Evolutionary conservation across 2,113 vertebrate species (phyloP).

Genomic region (Tachuris rubrigastra): DNA sequence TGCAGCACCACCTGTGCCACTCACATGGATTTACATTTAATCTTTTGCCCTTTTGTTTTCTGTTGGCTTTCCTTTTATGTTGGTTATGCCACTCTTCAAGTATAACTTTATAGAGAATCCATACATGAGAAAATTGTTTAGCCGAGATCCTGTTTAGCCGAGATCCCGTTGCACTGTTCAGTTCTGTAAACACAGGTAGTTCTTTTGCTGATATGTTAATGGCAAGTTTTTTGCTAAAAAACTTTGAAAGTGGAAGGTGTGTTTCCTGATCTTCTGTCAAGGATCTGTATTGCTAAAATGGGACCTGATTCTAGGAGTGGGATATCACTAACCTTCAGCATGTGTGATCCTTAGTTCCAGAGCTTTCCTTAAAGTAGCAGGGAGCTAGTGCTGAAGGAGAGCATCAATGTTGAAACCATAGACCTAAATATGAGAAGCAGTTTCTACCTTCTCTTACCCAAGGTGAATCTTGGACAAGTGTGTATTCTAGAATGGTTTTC

Average conservation of each 20-base stretch:
- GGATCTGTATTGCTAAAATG: not conserved
- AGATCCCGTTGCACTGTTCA: not conserved
- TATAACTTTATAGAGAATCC: not conserved
- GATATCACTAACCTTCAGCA: not conserved
- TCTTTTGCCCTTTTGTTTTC: not conserved
- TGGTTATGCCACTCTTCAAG: not conserved
- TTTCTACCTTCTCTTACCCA: not conserved
- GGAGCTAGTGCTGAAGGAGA: conserved; percentile 17
- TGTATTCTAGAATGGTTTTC: not conserved
- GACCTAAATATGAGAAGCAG: not conserved
- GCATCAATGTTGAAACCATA: not conserved
- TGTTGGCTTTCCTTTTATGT: not conserved
- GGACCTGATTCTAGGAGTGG: not conserved
- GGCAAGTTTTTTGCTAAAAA: not conserved
- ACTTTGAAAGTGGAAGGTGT: not conserved
- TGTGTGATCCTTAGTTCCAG: not conserved
- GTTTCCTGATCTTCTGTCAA: not conserved
- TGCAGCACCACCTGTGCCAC: not conserved
- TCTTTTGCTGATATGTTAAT: not conserved
- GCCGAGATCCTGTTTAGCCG: not conserved
- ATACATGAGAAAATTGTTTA: not conserved
- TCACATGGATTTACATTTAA: not conserved
- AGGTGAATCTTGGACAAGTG: not conserved
- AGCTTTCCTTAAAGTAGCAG: not conserved
- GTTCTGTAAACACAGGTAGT: not conserved